phyloP scores from a whole-genome alignment of 2,113 vertebrate genomes.

The Muntiacus reevesi region DNA sequence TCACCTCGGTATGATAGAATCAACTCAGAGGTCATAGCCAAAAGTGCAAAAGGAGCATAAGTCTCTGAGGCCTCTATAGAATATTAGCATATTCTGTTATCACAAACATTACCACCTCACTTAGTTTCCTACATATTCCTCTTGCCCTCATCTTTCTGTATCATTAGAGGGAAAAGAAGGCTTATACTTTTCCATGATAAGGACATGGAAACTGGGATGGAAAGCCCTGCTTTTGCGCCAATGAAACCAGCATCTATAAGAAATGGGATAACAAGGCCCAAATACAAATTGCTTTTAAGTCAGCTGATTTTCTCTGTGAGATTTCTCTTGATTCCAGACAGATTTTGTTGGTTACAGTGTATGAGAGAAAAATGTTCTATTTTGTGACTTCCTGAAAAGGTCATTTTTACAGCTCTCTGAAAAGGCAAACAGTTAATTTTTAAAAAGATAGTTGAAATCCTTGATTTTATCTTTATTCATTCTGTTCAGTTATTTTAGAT shows the following conservation, averaged over 20 bases:
- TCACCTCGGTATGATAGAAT: not conserved
- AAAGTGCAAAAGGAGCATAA: not conserved
- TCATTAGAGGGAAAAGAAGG: not conserved
- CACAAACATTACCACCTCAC: not conserved
- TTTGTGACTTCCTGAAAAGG: not conserved
- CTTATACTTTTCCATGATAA: not conserved
- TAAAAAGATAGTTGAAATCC: not conserved
- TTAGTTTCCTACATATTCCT: not conserved
- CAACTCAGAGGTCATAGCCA: not conserved
- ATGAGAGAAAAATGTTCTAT: not conserved
- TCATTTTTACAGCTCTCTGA: not conserved
- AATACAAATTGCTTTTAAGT: not conserved
- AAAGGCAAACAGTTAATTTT: not conserved
- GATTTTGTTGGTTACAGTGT: not conserved
- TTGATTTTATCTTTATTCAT: not conserved
- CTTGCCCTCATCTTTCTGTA: not conserved
- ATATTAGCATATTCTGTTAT: not conserved
- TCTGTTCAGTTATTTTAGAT: not conserved
- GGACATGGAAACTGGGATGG: not conserved
- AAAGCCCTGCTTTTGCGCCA: not conserved
- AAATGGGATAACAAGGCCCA: not conserved
- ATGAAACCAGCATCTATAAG: not conserved
- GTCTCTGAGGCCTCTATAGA: not conserved
- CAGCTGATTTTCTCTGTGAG: not conserved
- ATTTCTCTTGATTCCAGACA: not conserved